Evolutionary conservation across 2,888 invertebrate genomes (phyloP).

Genomic region (Torymus aiolomorphi): DNA sequence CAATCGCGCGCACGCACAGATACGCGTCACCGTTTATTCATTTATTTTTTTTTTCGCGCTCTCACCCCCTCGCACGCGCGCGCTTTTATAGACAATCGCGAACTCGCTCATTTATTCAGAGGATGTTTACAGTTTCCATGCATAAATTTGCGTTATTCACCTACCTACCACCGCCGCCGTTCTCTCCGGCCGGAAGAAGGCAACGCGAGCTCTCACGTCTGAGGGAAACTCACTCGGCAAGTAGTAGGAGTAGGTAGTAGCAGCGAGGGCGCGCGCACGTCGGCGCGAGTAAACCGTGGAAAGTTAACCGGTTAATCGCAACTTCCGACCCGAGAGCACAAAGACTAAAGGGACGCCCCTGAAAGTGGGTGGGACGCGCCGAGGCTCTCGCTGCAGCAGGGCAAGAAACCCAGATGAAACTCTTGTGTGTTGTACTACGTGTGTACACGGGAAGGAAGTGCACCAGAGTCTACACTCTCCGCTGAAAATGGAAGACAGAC

Average conservation of each 20-base stretch:
- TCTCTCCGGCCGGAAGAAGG: background rate
- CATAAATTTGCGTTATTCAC: slow-evolving; percentile 34
- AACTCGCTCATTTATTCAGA: slow-evolving; percentile 29
- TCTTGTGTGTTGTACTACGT: background rate
- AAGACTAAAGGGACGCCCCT: background rate
- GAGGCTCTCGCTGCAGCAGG: no score
- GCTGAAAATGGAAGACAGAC: slow-evolving; percentile 12
- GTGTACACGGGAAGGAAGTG: slow-evolving; percentile 1
- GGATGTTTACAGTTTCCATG: slow-evolving; percentile 45
- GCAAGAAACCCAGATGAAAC: background rate
- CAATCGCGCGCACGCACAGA: background rate
- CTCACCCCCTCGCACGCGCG: background rate
- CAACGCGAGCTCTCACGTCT: slow-evolving; percentile 1
- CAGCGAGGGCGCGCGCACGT: slow-evolving; percentile 8
- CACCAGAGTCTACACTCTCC: background rate
- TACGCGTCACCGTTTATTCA: background rate
- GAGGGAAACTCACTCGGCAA: slow-evolving; percentile 16
- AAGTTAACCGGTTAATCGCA: slow-evolving; percentile 54
- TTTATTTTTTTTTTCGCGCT: background rate
- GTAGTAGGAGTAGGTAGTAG: background rate
- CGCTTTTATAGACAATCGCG: slow-evolving; percentile 35
- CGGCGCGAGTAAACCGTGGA: slow-evolving; percentile 30
- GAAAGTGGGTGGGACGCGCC: no score
- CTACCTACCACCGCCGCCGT: background rate
- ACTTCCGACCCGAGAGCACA: slow-evolving; percentile 34